Percentiles rank a stretch among this genome's conserved stretches.
These are phyloP conservation scores for Ormyrus nitidulus DNA, from an alignment of 2,888 invertebrate genomes.

Conservation along the genomic window DNA sequence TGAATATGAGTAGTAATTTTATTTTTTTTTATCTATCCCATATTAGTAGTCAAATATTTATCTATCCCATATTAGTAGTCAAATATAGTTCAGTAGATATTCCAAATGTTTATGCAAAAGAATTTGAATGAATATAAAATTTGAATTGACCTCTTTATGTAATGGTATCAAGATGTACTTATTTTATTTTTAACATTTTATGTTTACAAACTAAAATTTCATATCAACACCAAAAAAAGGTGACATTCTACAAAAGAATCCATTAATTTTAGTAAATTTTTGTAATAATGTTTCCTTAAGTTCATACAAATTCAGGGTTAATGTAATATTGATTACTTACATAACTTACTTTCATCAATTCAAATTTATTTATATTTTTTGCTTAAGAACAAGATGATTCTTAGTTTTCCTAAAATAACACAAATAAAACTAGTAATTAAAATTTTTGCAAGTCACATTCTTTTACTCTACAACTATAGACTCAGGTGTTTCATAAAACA, in stretches of 20 bases:
- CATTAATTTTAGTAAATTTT: slow-evolving; percentile 29
- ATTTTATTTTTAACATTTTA: no score
- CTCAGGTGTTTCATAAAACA: not conserved
- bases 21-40: no score
- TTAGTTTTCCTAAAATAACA: not conserved
- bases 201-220: no score
- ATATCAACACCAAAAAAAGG: no score
- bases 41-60: no score
- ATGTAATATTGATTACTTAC: slow-evolving; percentile 5
- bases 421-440: slow-evolving; percentile 29
- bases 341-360: not conserved
- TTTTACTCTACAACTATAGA: not conserved
- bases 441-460: slow-evolving; percentile 58
- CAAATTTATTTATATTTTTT: slow-evolving; percentile 15
- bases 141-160: no score
- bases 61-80: no score
- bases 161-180: no score
- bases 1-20: not conserved
- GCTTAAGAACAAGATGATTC: not conserved
- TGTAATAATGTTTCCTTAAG: not conserved
- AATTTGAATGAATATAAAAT: no score
- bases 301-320: slow-evolving; percentile 2
- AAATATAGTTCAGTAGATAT: no score
- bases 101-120: no score
- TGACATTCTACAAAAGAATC: not conserved